Evolutionary conservation across 2,113 vertebrate species (phyloP).

Genomic region (Brachirus orientalis): DNA sequence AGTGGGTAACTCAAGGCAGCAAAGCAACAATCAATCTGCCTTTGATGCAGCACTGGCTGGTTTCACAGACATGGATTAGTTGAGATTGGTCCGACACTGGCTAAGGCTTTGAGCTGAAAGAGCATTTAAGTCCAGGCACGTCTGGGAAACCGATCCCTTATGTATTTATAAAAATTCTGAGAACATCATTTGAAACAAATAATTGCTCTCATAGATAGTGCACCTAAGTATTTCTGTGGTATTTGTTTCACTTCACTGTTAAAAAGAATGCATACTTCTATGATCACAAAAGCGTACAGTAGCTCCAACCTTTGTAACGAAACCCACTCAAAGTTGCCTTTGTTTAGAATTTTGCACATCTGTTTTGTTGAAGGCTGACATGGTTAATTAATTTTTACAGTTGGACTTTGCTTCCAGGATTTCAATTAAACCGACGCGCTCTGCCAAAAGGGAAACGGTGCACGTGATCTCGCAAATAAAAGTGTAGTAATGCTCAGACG

Average conservation of each 20-base stretch:
- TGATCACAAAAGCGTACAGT: too few species aligned
- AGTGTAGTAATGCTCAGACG: neutral
- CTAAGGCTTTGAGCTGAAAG: slow-evolving; percentile 31
- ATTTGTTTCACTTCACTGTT: slow-evolving; percentile 3
- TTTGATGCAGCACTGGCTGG: slow-evolving; percentile 31
- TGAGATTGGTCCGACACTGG: slow-evolving; percentile 38
- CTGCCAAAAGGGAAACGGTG: slow-evolving; percentile 13
- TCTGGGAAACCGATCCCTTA: slow-evolving; percentile 13
- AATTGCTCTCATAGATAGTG: slow-evolving; percentile 4
- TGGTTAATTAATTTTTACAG: too few species aligned
- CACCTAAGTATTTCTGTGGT: neutral
- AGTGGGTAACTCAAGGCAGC: slow-evolving; percentile 1
- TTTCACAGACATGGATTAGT: slow-evolving; percentile 46
- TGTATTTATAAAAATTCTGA: slow-evolving; percentile 29
- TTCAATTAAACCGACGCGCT: slow-evolving; percentile 6
- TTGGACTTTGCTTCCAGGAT: slow-evolving; percentile 31
- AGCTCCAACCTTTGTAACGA: neutral
- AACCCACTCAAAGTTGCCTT: neutral
- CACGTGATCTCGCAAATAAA: slow-evolving; percentile 18
- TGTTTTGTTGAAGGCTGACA: neutral
- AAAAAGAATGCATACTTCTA: neutral
- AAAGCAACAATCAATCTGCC: slow-evolving; percentile 24
- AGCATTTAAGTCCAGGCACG: slow-evolving; percentile 12
- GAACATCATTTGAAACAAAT: slow-evolving; percentile 13
- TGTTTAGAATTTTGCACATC: neutral